These are phyloP conservation scores for Leptestheria dahalacensis DNA, from an alignment of 1,140 invertebrate species.

Conservation along the genomic window DNA sequence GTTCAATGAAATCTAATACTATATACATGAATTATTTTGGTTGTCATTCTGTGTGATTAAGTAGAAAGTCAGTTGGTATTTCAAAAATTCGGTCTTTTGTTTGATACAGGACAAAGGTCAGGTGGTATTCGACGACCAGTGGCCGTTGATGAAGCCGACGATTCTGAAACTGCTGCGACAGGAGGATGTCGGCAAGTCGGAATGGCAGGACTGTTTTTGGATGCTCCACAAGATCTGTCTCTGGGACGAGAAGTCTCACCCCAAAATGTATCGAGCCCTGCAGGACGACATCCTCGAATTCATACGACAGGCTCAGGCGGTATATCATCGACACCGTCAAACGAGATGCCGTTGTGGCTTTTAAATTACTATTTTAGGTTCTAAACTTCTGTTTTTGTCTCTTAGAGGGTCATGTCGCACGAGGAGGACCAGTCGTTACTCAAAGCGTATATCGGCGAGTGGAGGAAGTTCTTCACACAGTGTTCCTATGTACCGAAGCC, in stretches of 20 bases:
- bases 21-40: too few relatives aligned
- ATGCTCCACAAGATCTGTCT: slow-evolving; percentile 85
- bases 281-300: slow-evolving; percentile 88
- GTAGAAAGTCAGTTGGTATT: neutral
- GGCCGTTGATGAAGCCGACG: slow-evolving; percentile 83
- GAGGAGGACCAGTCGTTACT: slow-evolving; percentile 86
- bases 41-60: neutral
- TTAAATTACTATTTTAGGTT: too few relatives aligned
- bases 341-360: too few relatives aligned
- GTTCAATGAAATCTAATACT: neutral
- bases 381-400: slow-evolving; percentile 12
- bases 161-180: slow-evolving; percentile 84
- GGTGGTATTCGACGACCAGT: slow-evolving; percentile 81
- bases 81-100: neutral
- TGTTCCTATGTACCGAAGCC: slow-evolving; percentile 92
- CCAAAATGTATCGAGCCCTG: slow-evolving; percentile 70
- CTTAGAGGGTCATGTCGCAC: slow-evolving; percentile 64
- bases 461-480: slow-evolving; percentile 95
- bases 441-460: slow-evolving; percentile 90
- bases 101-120: slow-evolving; percentile 26
- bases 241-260: slow-evolving; percentile 89
- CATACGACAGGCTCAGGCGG: slow-evolving; percentile 79
- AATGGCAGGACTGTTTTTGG: slow-evolving; percentile 97
- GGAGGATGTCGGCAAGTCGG: slow-evolving; percentile 75
- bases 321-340: too few relatives aligned